Evolutionary conservation across 2,888 invertebrate species (phyloP), one percentile per base, ranked within the genome.

Genomic region (Xestia sexstrigata): DNA sequence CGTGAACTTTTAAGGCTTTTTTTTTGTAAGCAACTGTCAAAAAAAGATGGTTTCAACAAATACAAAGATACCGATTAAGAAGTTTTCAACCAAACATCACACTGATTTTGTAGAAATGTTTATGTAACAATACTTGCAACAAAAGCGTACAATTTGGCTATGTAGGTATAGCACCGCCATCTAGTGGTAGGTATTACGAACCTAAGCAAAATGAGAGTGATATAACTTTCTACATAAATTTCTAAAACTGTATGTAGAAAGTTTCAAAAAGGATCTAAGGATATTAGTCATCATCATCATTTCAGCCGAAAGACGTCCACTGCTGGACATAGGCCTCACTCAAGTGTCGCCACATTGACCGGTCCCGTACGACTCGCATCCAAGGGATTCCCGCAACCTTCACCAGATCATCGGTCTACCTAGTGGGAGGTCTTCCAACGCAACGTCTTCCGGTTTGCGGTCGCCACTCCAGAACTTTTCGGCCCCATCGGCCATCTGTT

Each of bases 141-240:
- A 35, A 62, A 8, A 2, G 9, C n/a, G 13, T 45, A n/a, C 17
- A 5, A 63, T 15, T 26, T 52, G 15, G 26, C 20, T 15, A 39
- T 20, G 8, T 42, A n/a, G 17, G 52, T 45, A 63, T n/a, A 17
- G 23, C 15, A 63, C 1, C 75, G 75, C 75, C 78, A 78, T 65
- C 78, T 78, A 65, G 26, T 30, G 82, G n/a, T 5, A 63, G 1
- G 20, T 45, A 13, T 52, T 20, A 26, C 0, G 52, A 7, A 63
- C 13, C 60, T n/a, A 4, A 81, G 17, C 35, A 15, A 73, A 42
- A 42, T 42, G 9, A 42, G 42, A 42, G 42, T 42, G 42, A 9
- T 42, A 42, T 42, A 0, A 42, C 42, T 11, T 42, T 42, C 42
- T 42, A 42, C 42, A 9, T 11, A 42, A 49, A 80, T 17, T 39